phyloP scores from a whole-genome alignment of 2,888 invertebrate genomes.

The Prenolepis imparis region DNA sequence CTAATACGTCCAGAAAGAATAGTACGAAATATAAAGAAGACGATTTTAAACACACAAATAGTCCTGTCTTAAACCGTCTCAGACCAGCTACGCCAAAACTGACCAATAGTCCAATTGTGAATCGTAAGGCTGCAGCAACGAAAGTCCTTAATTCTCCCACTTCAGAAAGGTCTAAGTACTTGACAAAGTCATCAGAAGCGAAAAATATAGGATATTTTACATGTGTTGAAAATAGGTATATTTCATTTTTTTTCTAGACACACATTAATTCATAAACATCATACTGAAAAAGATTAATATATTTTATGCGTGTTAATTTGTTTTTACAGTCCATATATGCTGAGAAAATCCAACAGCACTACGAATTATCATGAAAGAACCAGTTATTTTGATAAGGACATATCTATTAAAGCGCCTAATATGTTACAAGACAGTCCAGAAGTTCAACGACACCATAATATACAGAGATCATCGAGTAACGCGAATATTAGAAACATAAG shows the following conservation, averaged over 20 bases:
- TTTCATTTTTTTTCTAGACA: slow-evolving; percentile 20
- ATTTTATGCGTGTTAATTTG: neutral
- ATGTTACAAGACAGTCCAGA: slow-evolving; percentile 77
- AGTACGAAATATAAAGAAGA: slow-evolving; percentile 76
- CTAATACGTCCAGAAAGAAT: slow-evolving; percentile 80
- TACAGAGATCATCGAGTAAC: slow-evolving; percentile 87
- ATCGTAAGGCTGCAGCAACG: slow-evolving; percentile 75
- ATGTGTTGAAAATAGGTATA: slow-evolving; percentile 80
- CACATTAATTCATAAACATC: slow-evolving; percentile 6
- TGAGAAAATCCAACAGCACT: slow-evolving; percentile 81
- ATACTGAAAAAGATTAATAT: neutral
- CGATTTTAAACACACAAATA: slow-evolving; percentile 78
- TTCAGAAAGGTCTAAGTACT: slow-evolving; percentile 77
- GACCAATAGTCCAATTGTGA: slow-evolving; percentile 81
- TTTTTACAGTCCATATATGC: slow-evolving; percentile 79
- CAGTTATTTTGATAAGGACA: slow-evolving; percentile 71
- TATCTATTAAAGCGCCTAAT: slow-evolving; percentile 63
- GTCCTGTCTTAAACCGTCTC: slow-evolving; percentile 78
- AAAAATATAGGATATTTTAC: slow-evolving; percentile 82
- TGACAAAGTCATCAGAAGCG: slow-evolving; percentile 74
- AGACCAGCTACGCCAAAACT: slow-evolving; percentile 79
- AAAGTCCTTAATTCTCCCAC: slow-evolving; percentile 77
- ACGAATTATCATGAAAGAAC: slow-evolving; percentile 79
- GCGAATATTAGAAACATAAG: slow-evolving; percentile 84
- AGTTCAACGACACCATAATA: slow-evolving; percentile 73